Evolutionary conservation across 2,888 invertebrate species (phyloP), one percentile per base, ranked within the genome.

Genomic region (Encarsia formosa): DNA sequence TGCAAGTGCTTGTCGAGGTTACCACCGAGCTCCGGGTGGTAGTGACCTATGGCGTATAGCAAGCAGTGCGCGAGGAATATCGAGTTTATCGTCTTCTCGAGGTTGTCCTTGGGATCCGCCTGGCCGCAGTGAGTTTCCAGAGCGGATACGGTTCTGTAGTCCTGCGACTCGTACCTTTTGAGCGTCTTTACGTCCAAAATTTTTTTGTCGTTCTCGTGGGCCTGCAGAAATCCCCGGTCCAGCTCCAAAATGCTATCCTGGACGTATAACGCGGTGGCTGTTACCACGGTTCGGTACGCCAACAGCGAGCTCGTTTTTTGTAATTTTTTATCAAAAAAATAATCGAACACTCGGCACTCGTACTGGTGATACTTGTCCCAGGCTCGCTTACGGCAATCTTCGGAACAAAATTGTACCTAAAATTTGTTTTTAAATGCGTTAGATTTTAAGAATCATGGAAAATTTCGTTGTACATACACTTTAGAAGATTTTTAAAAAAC

Each of bases 61-160:
- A 77, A 62, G 52, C 75, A 76, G 38, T 73, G 71, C 2, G 70
- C 64, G 31, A 78, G 61, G 59, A 75, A 77, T 34, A 76, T 61
- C 0, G 77, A 72, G 18, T 70, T 67, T 20, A 75, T 60, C 2
- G 71, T 61, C 8, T 73, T 65, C 49, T 71, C 66, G 4, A 77
- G 63, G 59, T 75, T 68, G 41, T 74, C 67, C 6, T 61, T 68
- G 13, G 64, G 59, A 20, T 70, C 64, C 5, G 68, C 53, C 11
- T 66, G 54, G 3, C 60, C 34, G 15, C 70, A 67, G 45, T 77
- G 72, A 13, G 73, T 72, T 56, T 73, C 63, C 57, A 77, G 68
- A 11, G 65, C 63, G 55, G 66, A 68, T 24, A 75, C 69, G 4
- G 72, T 69, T 15, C 60, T 63, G 48, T 75, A 75, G 58, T 71